phyloP scores from a whole-genome alignment of 2,113 vertebrate species.

The Rhinopomastus cyanomelas region DNA sequence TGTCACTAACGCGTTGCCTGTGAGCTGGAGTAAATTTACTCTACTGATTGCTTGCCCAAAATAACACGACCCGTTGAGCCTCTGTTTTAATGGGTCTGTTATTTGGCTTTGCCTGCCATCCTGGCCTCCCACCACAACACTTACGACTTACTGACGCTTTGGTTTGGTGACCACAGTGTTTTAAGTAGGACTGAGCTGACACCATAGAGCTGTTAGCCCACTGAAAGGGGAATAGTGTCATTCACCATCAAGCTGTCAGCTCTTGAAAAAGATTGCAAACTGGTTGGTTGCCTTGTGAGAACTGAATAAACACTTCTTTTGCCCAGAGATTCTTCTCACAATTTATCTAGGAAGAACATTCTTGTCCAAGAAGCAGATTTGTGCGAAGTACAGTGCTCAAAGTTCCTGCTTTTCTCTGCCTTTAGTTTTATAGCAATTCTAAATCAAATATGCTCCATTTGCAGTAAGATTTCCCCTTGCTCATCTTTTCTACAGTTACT shows the following conservation, averaged over 20 bases:
- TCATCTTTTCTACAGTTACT: not conserved
- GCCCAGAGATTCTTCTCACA: not conserved
- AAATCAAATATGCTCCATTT: not conserved
- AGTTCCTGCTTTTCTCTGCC: not conserved
- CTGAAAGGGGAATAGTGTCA: not conserved
- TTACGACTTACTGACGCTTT: not conserved
- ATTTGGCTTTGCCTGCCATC: not conserved
- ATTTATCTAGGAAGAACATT: not conserved
- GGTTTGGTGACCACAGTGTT: not conserved
- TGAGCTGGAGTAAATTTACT: conserved; percentile 43
- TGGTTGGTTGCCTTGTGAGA: not conserved
- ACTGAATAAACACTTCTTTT: not conserved
- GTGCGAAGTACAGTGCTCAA: not conserved
- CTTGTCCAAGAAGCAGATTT: not conserved
- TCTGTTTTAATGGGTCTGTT: not conserved
- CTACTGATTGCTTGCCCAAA: conserved; percentile 27
- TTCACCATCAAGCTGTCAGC: not conserved
- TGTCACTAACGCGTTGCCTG: conserved; percentile 28
- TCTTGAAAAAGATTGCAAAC: not conserved
- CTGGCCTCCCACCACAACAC: not conserved
- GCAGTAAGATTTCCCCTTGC: not conserved
- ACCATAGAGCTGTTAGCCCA: not conserved
- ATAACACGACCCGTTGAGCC: not conserved
- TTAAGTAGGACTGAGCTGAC: not conserved
- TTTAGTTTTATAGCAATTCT: not conserved